These are phyloP conservation scores for Sander vitreus DNA, from an alignment of 2,113 vertebrate species.

Conservation along the genomic window DNA sequence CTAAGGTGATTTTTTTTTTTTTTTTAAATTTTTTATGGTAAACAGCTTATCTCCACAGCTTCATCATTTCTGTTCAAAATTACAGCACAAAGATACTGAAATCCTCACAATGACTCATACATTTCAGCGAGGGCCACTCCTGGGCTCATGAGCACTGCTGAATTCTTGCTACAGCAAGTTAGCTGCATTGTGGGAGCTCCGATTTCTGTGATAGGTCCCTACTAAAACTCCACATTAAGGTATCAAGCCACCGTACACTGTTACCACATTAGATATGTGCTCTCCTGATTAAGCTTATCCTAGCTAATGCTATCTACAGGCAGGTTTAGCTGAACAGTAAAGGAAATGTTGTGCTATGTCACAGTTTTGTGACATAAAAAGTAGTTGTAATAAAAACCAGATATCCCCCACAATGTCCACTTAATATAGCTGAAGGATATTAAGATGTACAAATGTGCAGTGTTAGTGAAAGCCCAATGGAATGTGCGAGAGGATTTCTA, in stretches of 20 bases:
- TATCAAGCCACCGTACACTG: neutral
- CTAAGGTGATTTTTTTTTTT: neutral
- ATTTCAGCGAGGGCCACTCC: neutral
- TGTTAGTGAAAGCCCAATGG: neutral
- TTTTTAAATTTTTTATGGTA: neutral
- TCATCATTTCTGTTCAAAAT: conserved; percentile 46
- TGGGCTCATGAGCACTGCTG: neutral
- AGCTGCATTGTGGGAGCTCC: neutral
- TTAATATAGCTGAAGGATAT: neutral
- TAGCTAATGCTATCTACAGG: neutral
- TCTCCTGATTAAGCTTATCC: neutral
- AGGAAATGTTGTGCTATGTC: neutral
- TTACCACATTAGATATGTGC: conserved; percentile 1
- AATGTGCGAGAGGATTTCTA: conserved; percentile 15
- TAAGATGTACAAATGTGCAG: neutral
- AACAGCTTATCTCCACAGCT: conserved; percentile 44
- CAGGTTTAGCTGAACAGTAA: neutral
- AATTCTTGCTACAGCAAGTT: neutral
- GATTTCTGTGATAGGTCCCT: conserved; percentile 24
- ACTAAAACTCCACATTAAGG: conserved; percentile 4
- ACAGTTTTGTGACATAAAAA: neutral
- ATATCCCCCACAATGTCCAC: too few relatives aligned
- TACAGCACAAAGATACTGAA: conserved; percentile 4
- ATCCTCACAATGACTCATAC: neutral
- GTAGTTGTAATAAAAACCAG: neutral